Evolutionary conservation across 2,888 invertebrate genomes (phyloP).

Genomic region (Chouioia cunea): DNA sequence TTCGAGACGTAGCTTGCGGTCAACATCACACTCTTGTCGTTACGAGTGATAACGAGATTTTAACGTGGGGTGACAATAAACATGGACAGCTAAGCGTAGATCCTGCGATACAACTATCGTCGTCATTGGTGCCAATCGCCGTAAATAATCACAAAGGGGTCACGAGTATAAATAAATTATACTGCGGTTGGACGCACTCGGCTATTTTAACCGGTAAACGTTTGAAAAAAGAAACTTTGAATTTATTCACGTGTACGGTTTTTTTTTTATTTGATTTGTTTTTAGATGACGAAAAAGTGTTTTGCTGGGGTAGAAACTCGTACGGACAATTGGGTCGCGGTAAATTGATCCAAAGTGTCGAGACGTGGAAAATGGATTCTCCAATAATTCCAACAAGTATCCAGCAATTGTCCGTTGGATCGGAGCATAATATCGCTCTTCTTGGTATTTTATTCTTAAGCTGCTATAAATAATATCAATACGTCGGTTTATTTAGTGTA

Average conservation of each 20-base stretch:
- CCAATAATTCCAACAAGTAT: conserved; percentile 68
- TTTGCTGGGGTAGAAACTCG: conserved; percentile 84
- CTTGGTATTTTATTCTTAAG: conserved; percentile 57
- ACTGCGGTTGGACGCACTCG: conserved; percentile 83
- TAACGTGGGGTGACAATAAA: conserved; percentile 87
- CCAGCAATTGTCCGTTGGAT: conserved; percentile 77
- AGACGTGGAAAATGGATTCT: conserved; percentile 48
- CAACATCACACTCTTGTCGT: conserved; percentile 82
- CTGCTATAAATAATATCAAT: no score
- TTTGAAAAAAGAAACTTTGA: background rate
- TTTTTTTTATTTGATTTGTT: background rate
- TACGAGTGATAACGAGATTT: conserved; percentile 73
- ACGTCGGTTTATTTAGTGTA: no score
- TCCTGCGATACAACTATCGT: conserved; percentile 68
- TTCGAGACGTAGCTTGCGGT: conserved; percentile 80
- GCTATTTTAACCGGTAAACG: conserved; percentile 68
- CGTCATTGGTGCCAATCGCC: conserved; percentile 71
- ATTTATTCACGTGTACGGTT: no score
- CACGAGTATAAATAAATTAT: background rate
- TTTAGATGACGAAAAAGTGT: conserved; percentile 73
- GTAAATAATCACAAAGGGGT: conserved; percentile 70
- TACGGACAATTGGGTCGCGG: conserved; percentile 81
- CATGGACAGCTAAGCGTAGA: conserved; percentile 81
- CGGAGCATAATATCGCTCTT: conserved; percentile 83
- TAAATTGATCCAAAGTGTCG: conserved; percentile 49